Evolutionary conservation across 1,140 invertebrate species (phyloP).

Genomic region (Orchestia grillus): DNA sequence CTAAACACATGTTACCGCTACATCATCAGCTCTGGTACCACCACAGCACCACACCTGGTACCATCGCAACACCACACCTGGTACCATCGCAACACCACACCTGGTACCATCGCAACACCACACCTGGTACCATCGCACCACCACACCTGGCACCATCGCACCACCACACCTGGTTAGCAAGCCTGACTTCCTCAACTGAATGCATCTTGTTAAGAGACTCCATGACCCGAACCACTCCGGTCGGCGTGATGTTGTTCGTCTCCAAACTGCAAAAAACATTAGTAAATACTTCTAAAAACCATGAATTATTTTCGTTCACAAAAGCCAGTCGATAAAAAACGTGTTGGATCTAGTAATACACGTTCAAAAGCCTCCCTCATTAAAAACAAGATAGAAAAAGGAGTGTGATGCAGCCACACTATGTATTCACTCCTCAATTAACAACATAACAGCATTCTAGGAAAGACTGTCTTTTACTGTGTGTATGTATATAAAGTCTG

Average conservation of each 20-base stretch:
- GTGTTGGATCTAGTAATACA: neutral
- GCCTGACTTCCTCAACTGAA: slow-evolving; percentile 91
- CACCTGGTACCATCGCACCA: neutral
- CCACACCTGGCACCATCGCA: too few species aligned
- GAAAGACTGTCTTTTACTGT: too few species aligned
- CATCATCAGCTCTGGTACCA: neutral
- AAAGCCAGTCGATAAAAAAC: neutral
- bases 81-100: neutral
- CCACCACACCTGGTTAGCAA: slow-evolving; percentile 89
- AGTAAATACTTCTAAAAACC: neutral
- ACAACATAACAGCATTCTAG: too few species aligned
- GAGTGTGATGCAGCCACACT: too few species aligned
- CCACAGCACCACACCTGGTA: neutral
- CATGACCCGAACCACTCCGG: slow-evolving; percentile 86
- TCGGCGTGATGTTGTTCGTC: slow-evolving; percentile 94
- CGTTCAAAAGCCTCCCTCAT: neutral
- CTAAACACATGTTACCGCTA: neutral
- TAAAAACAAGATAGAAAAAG: neutral
- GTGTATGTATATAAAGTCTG: too few species aligned
- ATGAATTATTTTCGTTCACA: neutral
- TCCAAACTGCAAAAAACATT: slow-evolving; percentile 78
- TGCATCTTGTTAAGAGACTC: slow-evolving; percentile 88
- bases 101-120: neutral
- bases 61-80: too few species aligned
- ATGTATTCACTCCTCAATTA: too few species aligned